Percentiles rank a stretch among this genome's conserved stretches.
phyloP scores from a whole-genome alignment of 2,888 invertebrate species.

The Azorinus chamasolen region DNA sequence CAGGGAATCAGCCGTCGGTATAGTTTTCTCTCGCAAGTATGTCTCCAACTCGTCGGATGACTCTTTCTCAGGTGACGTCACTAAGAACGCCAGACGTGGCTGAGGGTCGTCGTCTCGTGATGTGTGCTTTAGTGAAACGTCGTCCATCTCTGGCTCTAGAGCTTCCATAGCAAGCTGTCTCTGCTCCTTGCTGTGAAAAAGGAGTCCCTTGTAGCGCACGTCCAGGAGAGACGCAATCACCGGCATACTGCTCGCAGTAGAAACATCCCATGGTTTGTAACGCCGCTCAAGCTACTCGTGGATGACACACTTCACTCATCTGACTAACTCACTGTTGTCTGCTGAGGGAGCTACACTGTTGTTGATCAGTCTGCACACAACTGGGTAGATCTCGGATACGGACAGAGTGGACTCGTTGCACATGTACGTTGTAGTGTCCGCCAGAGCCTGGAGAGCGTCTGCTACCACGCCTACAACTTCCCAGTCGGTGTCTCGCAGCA shows the following conservation, averaged over 20 bases:
- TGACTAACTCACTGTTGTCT: neutral
- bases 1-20: neutral
- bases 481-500: conserved; percentile 20
- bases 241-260: neutral
- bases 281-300: neutral
- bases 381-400: conserved; percentile 8
- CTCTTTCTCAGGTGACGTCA: neutral
- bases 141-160: conserved; percentile 1
- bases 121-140: conserved; percentile 1
- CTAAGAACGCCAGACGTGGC: conserved; percentile 6
- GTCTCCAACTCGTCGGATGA: conserved; percentile 1
- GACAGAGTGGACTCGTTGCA: conserved; percentile 10
- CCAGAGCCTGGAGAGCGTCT: neutral
- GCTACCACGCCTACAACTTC: conserved; percentile 4
- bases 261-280: neutral
- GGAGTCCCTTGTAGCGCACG: conserved; percentile 8
- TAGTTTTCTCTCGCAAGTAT: conserved; percentile 3
- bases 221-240: conserved; percentile 1
- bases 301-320: neutral
- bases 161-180: neutral
- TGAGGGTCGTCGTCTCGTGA: neutral
- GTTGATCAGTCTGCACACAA: conserved; percentile 8
- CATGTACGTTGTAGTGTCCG: conserved; percentile 25
- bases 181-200: neutral
- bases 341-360: neutral